Evolutionary conservation across 2,797 vertebrate species (phyloP).

Genomic region (Galago senegalensis): DNA sequence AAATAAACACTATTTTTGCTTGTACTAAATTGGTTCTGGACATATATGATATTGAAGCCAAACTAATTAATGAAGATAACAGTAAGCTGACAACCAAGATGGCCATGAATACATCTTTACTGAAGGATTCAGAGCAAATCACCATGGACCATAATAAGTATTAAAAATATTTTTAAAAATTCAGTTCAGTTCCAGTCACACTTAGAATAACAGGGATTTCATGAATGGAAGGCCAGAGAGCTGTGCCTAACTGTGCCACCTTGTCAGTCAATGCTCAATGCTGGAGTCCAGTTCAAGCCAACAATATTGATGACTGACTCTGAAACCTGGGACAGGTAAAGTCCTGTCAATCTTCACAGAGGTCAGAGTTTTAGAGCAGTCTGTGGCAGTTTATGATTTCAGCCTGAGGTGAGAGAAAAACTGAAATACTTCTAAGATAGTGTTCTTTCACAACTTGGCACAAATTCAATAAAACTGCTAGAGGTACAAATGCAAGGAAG

Average conservation of each 20-base stretch:
- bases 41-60: background rate
- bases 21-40: constrained; percentile 7
- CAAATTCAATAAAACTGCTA: background rate
- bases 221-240: background rate
- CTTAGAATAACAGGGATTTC: background rate
- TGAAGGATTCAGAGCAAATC: background rate
- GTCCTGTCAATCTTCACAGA: background rate
- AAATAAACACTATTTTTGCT: constrained; percentile 20
- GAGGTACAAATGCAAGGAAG: constrained; percentile 3
- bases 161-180: background rate
- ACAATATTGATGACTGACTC: background rate
- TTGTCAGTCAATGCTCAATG: background rate
- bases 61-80: background rate
- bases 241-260: background rate
- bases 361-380: background rate
- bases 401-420: constrained; percentile 19
- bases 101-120: background rate
- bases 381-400: constrained; percentile 12
- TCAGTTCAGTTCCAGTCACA: background rate
- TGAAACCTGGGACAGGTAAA: background rate
- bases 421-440: constrained; percentile 5
- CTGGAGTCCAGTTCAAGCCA: background rate
- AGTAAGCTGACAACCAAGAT: background rate
- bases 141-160: background rate
- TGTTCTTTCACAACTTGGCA: constrained; percentile 44